A percentile compares a stretch with the other conserved stretches of the same genome.
These are phyloP conservation scores for Nasonia longicornis DNA, from an alignment of 1,140 invertebrate species.

Conservation along the genomic window DNA sequence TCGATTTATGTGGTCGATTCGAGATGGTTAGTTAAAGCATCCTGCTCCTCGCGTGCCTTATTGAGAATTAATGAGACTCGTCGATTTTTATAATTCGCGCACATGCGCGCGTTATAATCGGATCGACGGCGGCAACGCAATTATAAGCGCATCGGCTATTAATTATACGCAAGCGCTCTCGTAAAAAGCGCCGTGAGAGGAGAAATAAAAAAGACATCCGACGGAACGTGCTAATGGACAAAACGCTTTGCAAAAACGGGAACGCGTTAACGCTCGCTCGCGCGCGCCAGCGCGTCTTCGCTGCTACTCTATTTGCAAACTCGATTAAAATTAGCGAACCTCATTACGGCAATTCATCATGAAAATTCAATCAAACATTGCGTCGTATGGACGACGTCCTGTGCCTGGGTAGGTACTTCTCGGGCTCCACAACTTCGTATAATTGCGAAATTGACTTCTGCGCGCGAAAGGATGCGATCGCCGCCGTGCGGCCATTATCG, in stretches of 20 bases:
- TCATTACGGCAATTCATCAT: slow-evolving; percentile 13
- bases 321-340: slow-evolving; percentile 22
- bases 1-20: too few species aligned
- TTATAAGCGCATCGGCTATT: background rate
- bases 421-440: background rate
- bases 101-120: background rate
- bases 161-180: background rate
- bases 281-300: background rate
- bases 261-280: background rate
- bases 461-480: background rate
- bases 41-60: background rate
- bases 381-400: background rate
- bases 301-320: slow-evolving; percentile 1
- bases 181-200: background rate
- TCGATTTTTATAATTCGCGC: background rate
- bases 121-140: background rate
- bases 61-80: background rate
- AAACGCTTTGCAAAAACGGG: slow-evolving; percentile 12
- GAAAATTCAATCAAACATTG: slow-evolving; percentile 6
- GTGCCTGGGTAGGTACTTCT: background rate
- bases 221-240: background rate
- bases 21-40: background rate
- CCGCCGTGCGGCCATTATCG: background rate
- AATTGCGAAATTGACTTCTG: slow-evolving; percentile 20
- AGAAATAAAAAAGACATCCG: background rate